Percentiles rank a stretch among this genome's conserved stretches.
phyloP scores from a whole-genome alignment of 2,888 invertebrate species.

The Hirtodrosophila histrioides region DNA sequence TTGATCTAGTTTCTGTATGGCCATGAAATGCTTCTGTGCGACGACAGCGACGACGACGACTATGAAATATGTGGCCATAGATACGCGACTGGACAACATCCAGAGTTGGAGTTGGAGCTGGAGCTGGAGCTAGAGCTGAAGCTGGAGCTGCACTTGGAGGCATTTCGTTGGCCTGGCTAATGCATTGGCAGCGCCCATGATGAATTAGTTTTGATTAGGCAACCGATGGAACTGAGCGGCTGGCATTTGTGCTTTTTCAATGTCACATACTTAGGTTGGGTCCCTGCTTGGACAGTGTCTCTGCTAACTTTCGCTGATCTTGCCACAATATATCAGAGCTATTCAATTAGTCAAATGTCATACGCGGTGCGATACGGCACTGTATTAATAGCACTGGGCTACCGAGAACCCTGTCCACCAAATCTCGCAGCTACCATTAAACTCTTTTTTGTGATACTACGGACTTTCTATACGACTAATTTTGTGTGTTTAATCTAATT shows the following conservation, averaged over 20 bases:
- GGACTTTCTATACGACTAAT: too few species aligned
- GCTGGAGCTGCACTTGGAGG: conserved; percentile 12
- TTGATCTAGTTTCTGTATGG: conserved; percentile 80
- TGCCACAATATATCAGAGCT: conserved; percentile 68
- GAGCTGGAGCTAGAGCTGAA: conserved; percentile 10
- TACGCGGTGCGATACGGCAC: conserved; percentile 63
- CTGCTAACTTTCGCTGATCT: conserved; percentile 74
- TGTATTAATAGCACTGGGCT: conserved; percentile 70
- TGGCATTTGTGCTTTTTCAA: conserved; percentile 48
- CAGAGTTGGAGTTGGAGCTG: background rate
- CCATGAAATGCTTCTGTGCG: conserved; percentile 75
- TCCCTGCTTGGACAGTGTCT: conserved; percentile 1
- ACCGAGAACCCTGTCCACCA: conserved; percentile 20
- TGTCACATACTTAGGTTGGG: conserved; percentile 24
- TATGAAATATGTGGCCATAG: conserved; percentile 75
- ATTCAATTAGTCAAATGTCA: conserved; percentile 82
- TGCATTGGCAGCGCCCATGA: conserved; percentile 78
- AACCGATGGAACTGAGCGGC: conserved; percentile 29
- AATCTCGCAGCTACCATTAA: conserved; percentile 2
- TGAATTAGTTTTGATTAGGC: conserved; percentile 77
- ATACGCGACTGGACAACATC: conserved; percentile 52
- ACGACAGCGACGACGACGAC: conserved; percentile 52
- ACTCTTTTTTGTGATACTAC: background rate
- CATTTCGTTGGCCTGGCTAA: conserved; percentile 50
- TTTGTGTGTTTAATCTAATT: background rate